Evolutionary conservation across 2,888 invertebrate species (phyloP), one percentile per base, ranked within the genome.

Genomic region (Tanypteryx hageni): DNA sequence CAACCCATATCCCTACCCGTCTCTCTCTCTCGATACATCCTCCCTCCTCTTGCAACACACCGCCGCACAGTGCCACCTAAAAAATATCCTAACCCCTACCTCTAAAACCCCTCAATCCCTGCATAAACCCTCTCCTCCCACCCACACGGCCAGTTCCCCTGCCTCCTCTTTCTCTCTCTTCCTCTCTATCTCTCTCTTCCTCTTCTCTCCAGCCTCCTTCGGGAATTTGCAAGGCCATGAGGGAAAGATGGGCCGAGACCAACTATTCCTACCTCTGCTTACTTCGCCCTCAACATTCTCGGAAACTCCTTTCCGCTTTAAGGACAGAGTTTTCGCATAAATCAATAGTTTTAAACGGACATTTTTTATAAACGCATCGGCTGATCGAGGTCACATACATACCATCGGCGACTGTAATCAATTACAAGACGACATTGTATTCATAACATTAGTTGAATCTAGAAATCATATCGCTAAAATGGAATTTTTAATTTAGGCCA

Each of bases 61-160:
- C 8, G 8, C 82, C 82, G 14, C 82, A n/a, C 82, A 18, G 31
- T 57, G 14, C 57, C 16, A 18, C 89, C 31, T 64, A 59, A 89
- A 89, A 89, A 89, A 89, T 89, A 44, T 27, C 89, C 89, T 86
- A 86, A 59, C 61, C 89, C 85, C 61, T 31, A 18, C 64, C 18
- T 56, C 89, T 89, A 68, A 89, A 89, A 89, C 68, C 89, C 89
- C 64, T 68, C 89, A 89, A 89, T 89, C 89, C 89, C 64, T 89
- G 44, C 44, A 89, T 89, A 89, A 89, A 89, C 89, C 89, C 89
- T 89, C 44, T 27, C 44, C 44, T 14, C 89, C 61, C 44, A 68
- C 86, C 27, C 61, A 76, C 76, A 22, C 16, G 16, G 31, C 61
- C 59, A 14, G 16, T 58, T 68, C 68, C 13, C 16, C 27, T 13